Percentiles rank a stretch among this genome's conserved stretches.
Evolutionary conservation across 2,797 vertebrate genomes (phyloP).

Genomic region (Chelidonichthys spinosus): DNA sequence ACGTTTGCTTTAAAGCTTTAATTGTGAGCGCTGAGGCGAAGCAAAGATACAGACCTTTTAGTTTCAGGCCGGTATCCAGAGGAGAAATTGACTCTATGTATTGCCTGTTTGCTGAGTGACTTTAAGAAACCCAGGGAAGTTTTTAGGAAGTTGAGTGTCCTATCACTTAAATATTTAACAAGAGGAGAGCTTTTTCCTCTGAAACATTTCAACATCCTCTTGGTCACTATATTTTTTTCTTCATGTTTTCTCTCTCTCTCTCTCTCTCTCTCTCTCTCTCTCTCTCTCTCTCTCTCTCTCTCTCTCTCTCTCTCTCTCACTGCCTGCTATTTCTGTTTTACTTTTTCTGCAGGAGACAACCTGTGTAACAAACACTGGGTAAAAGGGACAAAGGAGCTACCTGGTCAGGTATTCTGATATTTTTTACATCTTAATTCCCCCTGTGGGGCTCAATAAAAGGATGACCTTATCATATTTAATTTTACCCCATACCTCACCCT

Average conservation of each 20-base stretch:
- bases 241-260: slow-evolving; percentile 25
- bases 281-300: slow-evolving; percentile 5
- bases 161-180: slow-evolving; percentile 83
- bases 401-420: slow-evolving; percentile 11
- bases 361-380: slow-evolving; percentile 43
- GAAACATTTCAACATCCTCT: slow-evolving; percentile 66
- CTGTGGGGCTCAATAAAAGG: not conserved
- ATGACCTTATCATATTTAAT: not conserved
- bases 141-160: slow-evolving; percentile 73
- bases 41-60: slow-evolving; percentile 66
- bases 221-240: slow-evolving; percentile 50
- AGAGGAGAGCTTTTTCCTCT: slow-evolving; percentile 75
- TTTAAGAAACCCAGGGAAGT: slow-evolving; percentile 61
- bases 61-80: slow-evolving; percentile 41
- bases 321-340: slow-evolving; percentile 60
- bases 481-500: not conserved
- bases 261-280: slow-evolving; percentile 22
- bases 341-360: slow-evolving; percentile 52
- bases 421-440: not conserved
- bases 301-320: not conserved
- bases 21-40: slow-evolving; percentile 55
- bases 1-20: slow-evolving; percentile 59
- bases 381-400: slow-evolving; percentile 30
- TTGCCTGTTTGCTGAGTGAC: slow-evolving; percentile 44
- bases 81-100: slow-evolving; percentile 62